These are phyloP conservation scores for Eptatretus atami DNA, from an alignment of 2,797 vertebrate species.

Conservation along the genomic window DNA sequence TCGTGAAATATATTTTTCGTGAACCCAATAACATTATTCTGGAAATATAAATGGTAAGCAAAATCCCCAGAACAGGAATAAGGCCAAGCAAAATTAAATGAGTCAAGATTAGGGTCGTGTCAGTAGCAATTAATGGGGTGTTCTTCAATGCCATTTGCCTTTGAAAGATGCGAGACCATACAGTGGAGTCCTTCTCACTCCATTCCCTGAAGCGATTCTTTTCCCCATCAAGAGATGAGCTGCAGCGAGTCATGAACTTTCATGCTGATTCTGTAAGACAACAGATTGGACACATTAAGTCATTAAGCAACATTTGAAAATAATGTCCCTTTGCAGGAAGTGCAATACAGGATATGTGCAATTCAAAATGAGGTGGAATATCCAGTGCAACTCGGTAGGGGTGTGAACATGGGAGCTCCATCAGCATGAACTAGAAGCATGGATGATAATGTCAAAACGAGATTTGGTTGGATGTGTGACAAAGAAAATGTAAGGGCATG, in stretches of 20 bases:
- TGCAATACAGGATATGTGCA: background rate
- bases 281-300: background rate
- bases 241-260: slow-evolving; percentile 29
- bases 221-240: slow-evolving; percentile 78
- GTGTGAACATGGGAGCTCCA: background rate
- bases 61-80: too few relatives aligned
- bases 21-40: too few relatives aligned
- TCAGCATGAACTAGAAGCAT: slow-evolving; percentile 6
- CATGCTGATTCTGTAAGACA: slow-evolving; percentile 10
- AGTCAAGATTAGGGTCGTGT: slow-evolving; percentile 47
- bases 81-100: slow-evolving; percentile 20
- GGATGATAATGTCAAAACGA: slow-evolving; percentile 12
- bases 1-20: too few relatives aligned
- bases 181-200: slow-evolving; percentile 45
- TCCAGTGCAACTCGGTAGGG: background rate
- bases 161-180: slow-evolving; percentile 79
- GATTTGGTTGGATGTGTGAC: background rate
- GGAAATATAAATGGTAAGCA: too few relatives aligned
- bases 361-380: background rate
- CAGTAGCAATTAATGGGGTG: slow-evolving; percentile 34
- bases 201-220: slow-evolving; percentile 62
- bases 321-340: too few relatives aligned
- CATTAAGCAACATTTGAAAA: too few relatives aligned
- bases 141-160: slow-evolving; percentile 42
- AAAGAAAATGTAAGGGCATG: too few relatives aligned